phyloP scores from a whole-genome alignment of 1,140 invertebrate species.

The Listronotus oregonensis region DNA sequence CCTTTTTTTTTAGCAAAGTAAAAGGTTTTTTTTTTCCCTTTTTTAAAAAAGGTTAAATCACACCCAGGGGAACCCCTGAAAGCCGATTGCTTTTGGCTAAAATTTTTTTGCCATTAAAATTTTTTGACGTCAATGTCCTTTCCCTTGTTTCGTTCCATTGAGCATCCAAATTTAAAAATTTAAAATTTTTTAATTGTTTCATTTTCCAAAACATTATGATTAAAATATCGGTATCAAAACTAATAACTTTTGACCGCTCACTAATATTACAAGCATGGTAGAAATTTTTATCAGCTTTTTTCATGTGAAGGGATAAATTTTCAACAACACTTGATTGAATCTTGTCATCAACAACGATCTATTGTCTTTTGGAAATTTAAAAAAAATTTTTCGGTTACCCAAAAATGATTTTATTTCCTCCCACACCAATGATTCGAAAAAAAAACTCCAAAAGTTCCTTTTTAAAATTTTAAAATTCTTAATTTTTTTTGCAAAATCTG shows the following conservation, averaged over 20 bases:
- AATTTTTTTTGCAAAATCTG: conserved; percentile 37
- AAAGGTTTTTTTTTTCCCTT: conserved; percentile 17
- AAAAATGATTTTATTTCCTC: conserved; percentile 35
- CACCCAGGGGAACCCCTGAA: conserved; percentile 29
- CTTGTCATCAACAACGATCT: conserved; percentile 34
- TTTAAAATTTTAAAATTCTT: conserved; percentile 35
- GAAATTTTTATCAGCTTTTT: conserved; percentile 45
- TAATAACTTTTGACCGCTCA: conserved; percentile 35
- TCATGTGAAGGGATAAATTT: conserved; percentile 39
- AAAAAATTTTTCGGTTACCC: conserved; percentile 31
- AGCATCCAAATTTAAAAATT: conserved; percentile 40
- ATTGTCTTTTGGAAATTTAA: conserved; percentile 40
- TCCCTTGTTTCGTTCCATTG: conserved; percentile 28
- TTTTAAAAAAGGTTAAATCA: conserved; percentile 33
- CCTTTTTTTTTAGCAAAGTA: conserved; percentile 9
- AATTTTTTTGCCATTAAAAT: conserved; percentile 26
- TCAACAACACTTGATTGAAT: conserved; percentile 35
- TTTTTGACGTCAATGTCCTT: conserved; percentile 27
- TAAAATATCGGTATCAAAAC: conserved; percentile 43
- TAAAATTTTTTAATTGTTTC: conserved; percentile 31
- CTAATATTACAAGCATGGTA: conserved; percentile 40
- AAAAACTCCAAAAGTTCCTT: conserved; percentile 33
- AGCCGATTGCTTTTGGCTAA: conserved; percentile 23
- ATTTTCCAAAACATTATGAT: conserved; percentile 44
- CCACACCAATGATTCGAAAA: conserved; percentile 35